phyloP scores from a whole-genome alignment of 2,888 invertebrate species.

The Patella pellucida region DNA sequence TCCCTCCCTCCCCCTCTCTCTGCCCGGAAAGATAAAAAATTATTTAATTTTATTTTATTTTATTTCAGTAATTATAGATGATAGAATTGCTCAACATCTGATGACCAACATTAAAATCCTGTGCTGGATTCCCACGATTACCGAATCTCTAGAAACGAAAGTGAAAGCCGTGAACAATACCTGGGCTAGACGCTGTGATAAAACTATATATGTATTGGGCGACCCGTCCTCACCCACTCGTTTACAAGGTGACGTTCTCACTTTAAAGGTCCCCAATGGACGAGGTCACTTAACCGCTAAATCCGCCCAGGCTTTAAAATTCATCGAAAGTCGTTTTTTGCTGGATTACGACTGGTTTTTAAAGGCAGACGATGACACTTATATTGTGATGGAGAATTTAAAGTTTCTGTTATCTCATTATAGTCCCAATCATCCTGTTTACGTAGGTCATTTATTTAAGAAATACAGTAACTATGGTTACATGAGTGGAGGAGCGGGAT shows the following conservation, averaged over 20 bases:
- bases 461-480: conserved; percentile 66
- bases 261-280: conserved; percentile 84
- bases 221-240: neutral
- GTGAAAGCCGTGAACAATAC: conserved; percentile 92
- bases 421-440: conserved; percentile 82
- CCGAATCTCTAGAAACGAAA: conserved; percentile 86
- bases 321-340: conserved; percentile 84
- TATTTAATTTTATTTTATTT: too few species aligned
- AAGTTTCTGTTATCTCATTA: conserved; percentile 87
- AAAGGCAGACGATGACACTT: conserved; percentile 98
- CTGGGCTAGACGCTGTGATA: conserved; percentile 87
- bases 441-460: conserved; percentile 76
- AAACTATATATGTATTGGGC: conserved; percentile 68
- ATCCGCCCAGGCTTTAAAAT: conserved; percentile 91
- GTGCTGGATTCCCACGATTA: conserved; percentile 96
- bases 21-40: too few species aligned
- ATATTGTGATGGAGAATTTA: conserved; percentile 93
- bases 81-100: neutral
- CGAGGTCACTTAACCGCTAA: conserved; percentile 93
- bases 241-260: neutral
- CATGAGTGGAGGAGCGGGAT: conserved; percentile 74
- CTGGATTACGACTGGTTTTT: conserved; percentile 95
- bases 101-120: conserved; percentile 83
- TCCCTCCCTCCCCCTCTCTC: too few species aligned
- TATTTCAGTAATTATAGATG: neutral